Evolutionary conservation across 2,113 vertebrate species (phyloP).

Genomic region (Toxotes chatareus): DNA sequence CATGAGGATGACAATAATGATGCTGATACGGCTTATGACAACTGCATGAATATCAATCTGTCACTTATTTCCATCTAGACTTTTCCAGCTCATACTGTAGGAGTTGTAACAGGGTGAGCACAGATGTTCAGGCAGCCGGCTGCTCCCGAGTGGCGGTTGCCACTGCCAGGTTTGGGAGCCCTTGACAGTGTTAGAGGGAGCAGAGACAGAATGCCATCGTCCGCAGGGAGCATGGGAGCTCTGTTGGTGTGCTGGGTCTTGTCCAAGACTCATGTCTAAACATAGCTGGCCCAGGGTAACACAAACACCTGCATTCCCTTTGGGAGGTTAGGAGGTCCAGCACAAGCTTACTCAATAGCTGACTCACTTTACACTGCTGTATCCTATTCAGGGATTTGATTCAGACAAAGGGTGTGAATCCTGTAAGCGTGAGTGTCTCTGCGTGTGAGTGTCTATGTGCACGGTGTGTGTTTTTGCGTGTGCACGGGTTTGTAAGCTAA

Average conservation of each 20-base stretch:
- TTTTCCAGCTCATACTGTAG: slow-evolving; percentile 18
- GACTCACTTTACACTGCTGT: slow-evolving; percentile 68
- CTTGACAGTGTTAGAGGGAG: slow-evolving; percentile 55
- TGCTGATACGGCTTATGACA: not conserved
- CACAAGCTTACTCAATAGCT: slow-evolving; percentile 61
- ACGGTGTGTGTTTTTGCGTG: not conserved
- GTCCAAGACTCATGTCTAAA: slow-evolving; percentile 77
- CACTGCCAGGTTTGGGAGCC: slow-evolving; percentile 68
- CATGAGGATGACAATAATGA: not conserved
- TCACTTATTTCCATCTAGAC: slow-evolving; percentile 11
- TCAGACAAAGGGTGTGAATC: slow-evolving; percentile 60
- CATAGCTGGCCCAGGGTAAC: slow-evolving; percentile 70
- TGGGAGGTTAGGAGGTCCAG: slow-evolving; percentile 64
- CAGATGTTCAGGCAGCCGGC: slow-evolving; percentile 68
- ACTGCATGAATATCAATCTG: not conserved
- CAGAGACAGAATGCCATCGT: slow-evolving; percentile 53
- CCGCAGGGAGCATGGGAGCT: slow-evolving; percentile 59
- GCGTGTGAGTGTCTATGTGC: not conserved
- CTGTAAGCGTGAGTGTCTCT: not conserved
- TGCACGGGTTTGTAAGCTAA: slow-evolving; percentile 32
- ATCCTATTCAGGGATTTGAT: slow-evolving; percentile 62
- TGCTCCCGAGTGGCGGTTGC: slow-evolving; percentile 50
- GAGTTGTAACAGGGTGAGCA: slow-evolving; percentile 39
- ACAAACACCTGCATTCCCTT: slow-evolving; percentile 75
- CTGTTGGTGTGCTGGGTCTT: slow-evolving; percentile 66